These are phyloP conservation scores for Xanthia icteritia DNA, from an alignment of 2,888 invertebrate species.

Conservation along the genomic window DNA sequence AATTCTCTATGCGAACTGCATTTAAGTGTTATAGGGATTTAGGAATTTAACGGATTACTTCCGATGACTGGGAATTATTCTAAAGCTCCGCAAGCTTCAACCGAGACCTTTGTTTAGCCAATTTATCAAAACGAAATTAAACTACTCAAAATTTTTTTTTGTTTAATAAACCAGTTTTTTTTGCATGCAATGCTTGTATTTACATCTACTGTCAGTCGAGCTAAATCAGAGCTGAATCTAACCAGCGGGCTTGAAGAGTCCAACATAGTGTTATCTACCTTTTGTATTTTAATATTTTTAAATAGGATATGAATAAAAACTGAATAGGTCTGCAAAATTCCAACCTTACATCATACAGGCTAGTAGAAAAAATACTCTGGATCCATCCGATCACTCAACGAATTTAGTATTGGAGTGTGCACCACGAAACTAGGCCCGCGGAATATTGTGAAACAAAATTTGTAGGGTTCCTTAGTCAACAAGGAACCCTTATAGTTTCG, in stretches of 20 bases:
- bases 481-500: too few relatives aligned
- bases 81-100: background rate
- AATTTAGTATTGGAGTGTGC: too few relatives aligned
- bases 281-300: background rate
- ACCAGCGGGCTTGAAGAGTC: background rate
- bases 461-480: too few relatives aligned
- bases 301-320: background rate
- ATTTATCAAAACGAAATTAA: too few relatives aligned
- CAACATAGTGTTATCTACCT: background rate
- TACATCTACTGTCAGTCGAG: background rate
- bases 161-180: background rate
- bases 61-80: background rate
- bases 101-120: background rate
- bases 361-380: background rate
- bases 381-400: too few relatives aligned
- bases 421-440: too few relatives aligned
- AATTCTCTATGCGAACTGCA: background rate
- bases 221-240: background rate
- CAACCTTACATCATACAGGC: background rate
- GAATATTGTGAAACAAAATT: too few relatives aligned
- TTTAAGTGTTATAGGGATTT: background rate
- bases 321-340: too few relatives aligned
- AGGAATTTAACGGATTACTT: too few relatives aligned
- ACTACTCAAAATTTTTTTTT: too few relatives aligned
- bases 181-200: background rate